A percentile compares a stretch with the other conserved stretches of the same genome.
Evolutionary conservation across 1,140 invertebrate species (phyloP).

Genomic region (Bombus affinis): DNA sequence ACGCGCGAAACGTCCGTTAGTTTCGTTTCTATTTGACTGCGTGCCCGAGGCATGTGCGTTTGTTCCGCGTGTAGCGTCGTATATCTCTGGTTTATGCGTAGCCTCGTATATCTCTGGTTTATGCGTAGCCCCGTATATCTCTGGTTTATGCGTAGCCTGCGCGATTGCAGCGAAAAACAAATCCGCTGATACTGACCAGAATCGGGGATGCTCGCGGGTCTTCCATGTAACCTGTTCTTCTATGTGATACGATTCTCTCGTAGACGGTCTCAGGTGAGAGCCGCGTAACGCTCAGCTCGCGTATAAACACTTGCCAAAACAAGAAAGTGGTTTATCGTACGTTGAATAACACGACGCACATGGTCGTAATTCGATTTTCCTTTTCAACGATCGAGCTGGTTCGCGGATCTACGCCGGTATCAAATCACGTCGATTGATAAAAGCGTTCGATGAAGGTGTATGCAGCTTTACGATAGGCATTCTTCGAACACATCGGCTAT

Average conservation of each 20-base stretch:
- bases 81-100: neutral
- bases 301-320: conserved; percentile 47
- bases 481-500: too few species aligned
- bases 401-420: too few species aligned
- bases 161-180: neutral
- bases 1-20: neutral
- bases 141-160: conserved; percentile 6
- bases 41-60: conserved; percentile 14
- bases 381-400: conserved; percentile 21
- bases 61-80: neutral
- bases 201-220: neutral
- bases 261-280: conserved; percentile 26
- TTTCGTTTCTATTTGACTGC: neutral
- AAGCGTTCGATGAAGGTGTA: neutral
- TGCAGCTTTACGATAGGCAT: neutral
- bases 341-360: conserved; percentile 43
- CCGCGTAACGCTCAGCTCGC: conserved; percentile 19
- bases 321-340: conserved; percentile 43
- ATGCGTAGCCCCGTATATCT: neutral
- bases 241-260: conserved; percentile 30
- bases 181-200: neutral
- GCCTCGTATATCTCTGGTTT: conserved; percentile 2
- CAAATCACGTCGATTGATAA: too few species aligned
- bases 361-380: conserved; percentile 42
- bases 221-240: conserved; percentile 23